A percentile compares a stretch with the other conserved stretches of the same genome.
phyloP scores from a whole-genome alignment of 1,140 invertebrate species.

The Pollicipes pollicipes region DNA sequence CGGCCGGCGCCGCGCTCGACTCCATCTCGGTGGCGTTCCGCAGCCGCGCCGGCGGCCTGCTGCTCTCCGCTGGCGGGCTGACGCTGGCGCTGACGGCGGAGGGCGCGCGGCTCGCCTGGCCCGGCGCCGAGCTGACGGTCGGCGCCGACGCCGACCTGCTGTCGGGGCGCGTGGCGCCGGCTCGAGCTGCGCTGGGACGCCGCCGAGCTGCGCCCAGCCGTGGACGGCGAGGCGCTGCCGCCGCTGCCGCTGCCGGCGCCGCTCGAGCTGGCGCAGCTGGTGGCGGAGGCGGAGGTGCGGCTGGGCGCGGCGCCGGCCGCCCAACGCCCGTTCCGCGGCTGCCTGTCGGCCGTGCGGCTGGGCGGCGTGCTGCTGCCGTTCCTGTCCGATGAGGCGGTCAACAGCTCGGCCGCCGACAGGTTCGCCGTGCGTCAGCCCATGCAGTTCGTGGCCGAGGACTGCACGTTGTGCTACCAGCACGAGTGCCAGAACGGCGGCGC shows the following conservation, averaged over 20 bases:
- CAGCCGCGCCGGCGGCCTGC: constrained; percentile 64
- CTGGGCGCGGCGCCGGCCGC: constrained; percentile 9
- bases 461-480: constrained; percentile 60
- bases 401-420: constrained; percentile 21
- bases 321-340: constrained; percentile 50
- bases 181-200: constrained; percentile 12
- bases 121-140: constrained; percentile 54
- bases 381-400: constrained; percentile 35
- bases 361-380: constrained; percentile 70
- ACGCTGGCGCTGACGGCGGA: constrained; percentile 9
- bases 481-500: constrained; percentile 69
- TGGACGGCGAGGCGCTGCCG: constrained; percentile 8
- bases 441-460: constrained; percentile 28
- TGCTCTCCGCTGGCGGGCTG: constrained; percentile 19
- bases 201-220: neutral
- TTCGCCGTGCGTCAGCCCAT: constrained; percentile 17
- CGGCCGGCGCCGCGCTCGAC: constrained; percentile 8
- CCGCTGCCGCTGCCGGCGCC: constrained; percentile 5
- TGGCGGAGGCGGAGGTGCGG: neutral
- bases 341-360: constrained; percentile 73
- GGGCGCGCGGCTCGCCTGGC: constrained; percentile 51
- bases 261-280: neutral
- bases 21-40: constrained; percentile 79
- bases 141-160: constrained; percentile 18
- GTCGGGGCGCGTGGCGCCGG: constrained; percentile 11